phyloP scores from a whole-genome alignment of 1,140 invertebrate genomes.

The Maniola jurtina region DNA sequence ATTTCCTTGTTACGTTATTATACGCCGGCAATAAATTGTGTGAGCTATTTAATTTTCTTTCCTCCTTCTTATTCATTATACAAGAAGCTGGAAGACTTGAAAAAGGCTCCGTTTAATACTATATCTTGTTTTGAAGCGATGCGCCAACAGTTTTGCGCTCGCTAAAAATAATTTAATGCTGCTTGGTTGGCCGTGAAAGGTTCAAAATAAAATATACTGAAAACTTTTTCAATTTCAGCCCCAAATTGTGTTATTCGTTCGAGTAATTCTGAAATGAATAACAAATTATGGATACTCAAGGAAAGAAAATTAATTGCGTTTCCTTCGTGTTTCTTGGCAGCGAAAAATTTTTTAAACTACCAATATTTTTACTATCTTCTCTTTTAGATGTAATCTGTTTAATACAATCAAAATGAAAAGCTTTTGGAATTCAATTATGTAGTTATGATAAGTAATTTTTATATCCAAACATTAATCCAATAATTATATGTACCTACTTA shows the following conservation, averaged over 20 bases:
- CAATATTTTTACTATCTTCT: too few species aligned
- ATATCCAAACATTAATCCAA: too few species aligned
- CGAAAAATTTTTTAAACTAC: neutral
- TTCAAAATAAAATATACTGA: conserved; percentile 65
- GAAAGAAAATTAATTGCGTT: conserved; percentile 63
- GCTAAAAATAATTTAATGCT: conserved; percentile 59
- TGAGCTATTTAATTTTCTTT: conserved; percentile 1
- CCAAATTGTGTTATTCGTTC: conserved; percentile 73
- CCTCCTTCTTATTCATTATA: neutral
- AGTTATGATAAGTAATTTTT: too few species aligned
- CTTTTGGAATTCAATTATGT: too few species aligned
- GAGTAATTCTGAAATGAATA: conserved; percentile 74
- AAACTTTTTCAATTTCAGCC: conserved; percentile 76
- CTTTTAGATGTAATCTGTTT: too few species aligned
- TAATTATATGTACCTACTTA: too few species aligned
- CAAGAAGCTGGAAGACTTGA: conserved; percentile 7
- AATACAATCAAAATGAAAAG: too few species aligned
- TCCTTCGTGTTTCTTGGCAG: conserved; percentile 28
- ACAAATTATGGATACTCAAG: conserved; percentile 64
- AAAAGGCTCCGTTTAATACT: conserved; percentile 28
- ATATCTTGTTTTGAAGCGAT: conserved; percentile 33
- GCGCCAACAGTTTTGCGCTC: conserved; percentile 31
- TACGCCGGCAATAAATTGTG: conserved; percentile 1
- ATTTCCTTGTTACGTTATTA: conserved; percentile 6
- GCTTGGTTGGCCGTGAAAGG: conserved; percentile 40